A percentile compares a stretch with the other conserved stretches of the same genome.
These are phyloP conservation scores for Dendroctonus valens DNA, from an alignment of 1,140 invertebrate species.

Conservation along the genomic window DNA sequence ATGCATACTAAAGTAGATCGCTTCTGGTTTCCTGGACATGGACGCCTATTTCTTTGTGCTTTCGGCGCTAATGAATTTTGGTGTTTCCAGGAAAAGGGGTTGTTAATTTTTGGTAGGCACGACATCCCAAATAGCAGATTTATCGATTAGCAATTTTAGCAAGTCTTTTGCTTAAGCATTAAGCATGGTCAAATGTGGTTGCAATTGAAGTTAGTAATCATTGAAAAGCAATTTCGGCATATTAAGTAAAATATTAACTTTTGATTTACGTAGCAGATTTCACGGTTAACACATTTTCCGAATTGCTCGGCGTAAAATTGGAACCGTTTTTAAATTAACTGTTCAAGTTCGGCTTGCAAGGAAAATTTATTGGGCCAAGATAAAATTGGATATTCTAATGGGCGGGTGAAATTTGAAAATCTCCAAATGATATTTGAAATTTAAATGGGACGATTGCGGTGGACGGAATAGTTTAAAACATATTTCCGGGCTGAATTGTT, in stretches of 20 bases:
- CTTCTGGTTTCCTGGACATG: constrained; percentile 11
- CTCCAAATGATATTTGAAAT: constrained; percentile 10
- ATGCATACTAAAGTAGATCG: constrained; percentile 7
- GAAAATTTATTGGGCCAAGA: constrained; percentile 25
- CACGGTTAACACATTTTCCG: constrained; percentile 25
- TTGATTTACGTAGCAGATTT: constrained; percentile 19
- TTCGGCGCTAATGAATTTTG: constrained; percentile 14
- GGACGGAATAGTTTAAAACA: too few relatives aligned
- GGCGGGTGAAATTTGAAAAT: constrained; percentile 8
- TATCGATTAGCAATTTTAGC: constrained; percentile 5
- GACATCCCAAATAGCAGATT: constrained; percentile 4
- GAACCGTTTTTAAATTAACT: constrained; percentile 29
- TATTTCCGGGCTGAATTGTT: too few relatives aligned
- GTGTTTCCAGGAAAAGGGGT: constrained; percentile 18
- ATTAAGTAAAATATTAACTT: constrained; percentile 7
- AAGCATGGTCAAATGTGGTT: too few relatives aligned
- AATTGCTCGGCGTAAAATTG: constrained; percentile 26
- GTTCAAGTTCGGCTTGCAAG: constrained; percentile 21
- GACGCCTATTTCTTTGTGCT: constrained; percentile 8
- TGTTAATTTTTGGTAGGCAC: constrained; percentile 21
- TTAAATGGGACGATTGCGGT: constrained; percentile 3
- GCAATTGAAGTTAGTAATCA: too few relatives aligned
- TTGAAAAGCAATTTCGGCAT: too few relatives aligned
- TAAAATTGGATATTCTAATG: constrained; percentile 22
- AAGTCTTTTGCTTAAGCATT: too few relatives aligned